These are phyloP conservation scores for Spicauda simplicius DNA, from an alignment of 2,888 invertebrate species.

Conservation along the genomic window DNA sequence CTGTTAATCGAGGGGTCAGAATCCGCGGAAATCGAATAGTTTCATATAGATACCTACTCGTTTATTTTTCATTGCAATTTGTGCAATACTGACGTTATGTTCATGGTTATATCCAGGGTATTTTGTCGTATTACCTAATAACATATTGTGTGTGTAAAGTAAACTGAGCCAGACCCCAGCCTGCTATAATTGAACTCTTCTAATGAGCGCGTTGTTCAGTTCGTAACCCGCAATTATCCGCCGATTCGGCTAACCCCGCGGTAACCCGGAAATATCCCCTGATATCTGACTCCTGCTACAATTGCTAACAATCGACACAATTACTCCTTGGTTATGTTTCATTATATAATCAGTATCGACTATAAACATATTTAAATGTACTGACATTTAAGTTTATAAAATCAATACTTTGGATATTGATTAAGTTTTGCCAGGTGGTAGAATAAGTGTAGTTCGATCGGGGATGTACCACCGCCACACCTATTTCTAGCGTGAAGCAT, in stretches of 20 bases:
- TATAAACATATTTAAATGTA: neutral
- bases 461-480: no score
- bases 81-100: no score
- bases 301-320: slow-evolving; percentile 4
- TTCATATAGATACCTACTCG: no score
- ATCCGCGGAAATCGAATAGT: no score
- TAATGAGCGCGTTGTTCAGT: slow-evolving; percentile 18
- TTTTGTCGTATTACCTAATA: neutral
- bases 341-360: neutral
- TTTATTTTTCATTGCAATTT: no score
- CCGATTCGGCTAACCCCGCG: slow-evolving; percentile 1
- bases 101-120: neutral
- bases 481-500: no score
- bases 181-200: slow-evolving; percentile 5
- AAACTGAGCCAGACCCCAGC: neutral
- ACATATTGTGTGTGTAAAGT: neutral
- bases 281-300: slow-evolving; percentile 1
- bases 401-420: no score
- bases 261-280: slow-evolving; percentile 7
- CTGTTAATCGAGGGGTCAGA: no score
- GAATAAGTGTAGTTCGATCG: no score
- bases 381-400: no score
- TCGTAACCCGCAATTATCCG: slow-evolving; percentile 23
- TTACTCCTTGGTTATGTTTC: neutral
- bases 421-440: no score